Evolutionary conservation across 2,888 invertebrate genomes (phyloP).

Genomic region (Ferdinandea cuprea): DNA sequence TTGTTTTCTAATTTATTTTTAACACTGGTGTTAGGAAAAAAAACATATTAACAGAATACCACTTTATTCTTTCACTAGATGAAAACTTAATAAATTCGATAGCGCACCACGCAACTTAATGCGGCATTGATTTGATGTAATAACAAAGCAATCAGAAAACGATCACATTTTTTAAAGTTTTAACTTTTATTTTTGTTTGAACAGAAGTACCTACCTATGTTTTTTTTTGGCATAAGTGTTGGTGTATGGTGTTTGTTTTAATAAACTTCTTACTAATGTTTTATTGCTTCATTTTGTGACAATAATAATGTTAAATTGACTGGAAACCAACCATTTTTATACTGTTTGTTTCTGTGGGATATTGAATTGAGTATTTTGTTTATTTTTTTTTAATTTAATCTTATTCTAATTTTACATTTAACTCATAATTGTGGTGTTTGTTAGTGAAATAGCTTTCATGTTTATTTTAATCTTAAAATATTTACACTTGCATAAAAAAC

Average conservation of each 20-base stretch:
- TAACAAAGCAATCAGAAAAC: constrained; percentile 31
- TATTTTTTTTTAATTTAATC: constrained; percentile 5
- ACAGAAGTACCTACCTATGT: background rate
- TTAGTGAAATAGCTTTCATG: constrained; percentile 19
- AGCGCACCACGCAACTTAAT: constrained; percentile 34
- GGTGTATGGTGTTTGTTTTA: too few species aligned
- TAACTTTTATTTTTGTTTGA: constrained; percentile 15
- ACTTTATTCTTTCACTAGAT: background rate
- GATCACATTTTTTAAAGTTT: constrained; percentile 35
- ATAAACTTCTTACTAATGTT: constrained; percentile 8
- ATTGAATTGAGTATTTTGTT: constrained; percentile 21
- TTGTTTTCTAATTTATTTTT: constrained; percentile 36
- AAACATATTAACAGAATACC: constrained; percentile 34
- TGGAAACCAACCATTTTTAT: constrained; percentile 55
- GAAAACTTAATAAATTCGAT: constrained; percentile 54
- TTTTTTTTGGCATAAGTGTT: constrained; percentile 16
- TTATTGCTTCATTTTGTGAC: constrained; percentile 15
- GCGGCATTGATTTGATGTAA: too few species aligned
- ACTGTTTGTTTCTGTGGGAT: constrained; percentile 16
- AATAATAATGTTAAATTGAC: constrained; percentile 59
- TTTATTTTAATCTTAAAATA: constrained; percentile 33
- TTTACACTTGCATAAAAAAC: constrained; percentile 40
- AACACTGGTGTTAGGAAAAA: constrained; percentile 36
- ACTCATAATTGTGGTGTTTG: constrained; percentile 50
- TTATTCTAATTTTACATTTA: constrained; percentile 38